These are phyloP conservation scores for Watersipora subatra DNA, from an alignment of 1,140 invertebrate species.

Conservation along the genomic window DNA sequence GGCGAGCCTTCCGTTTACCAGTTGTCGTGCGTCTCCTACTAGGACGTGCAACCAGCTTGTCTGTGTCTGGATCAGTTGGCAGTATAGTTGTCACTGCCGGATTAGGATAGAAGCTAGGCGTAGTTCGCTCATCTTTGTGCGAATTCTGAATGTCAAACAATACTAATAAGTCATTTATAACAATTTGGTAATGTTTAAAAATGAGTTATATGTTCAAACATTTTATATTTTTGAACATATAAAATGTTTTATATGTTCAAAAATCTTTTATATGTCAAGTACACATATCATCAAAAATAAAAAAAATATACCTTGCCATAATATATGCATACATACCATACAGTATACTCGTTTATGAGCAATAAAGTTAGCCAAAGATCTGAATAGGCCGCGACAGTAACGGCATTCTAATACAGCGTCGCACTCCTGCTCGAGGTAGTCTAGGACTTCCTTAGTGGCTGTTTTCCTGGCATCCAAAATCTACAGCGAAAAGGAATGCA, in stretches of 20 bases:
- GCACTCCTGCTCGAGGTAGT: constrained; percentile 60
- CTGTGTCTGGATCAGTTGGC: neutral
- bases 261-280: no score
- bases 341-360: constrained; percentile 70
- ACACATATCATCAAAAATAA: no score
- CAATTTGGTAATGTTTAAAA: no score
- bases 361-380: constrained; percentile 66
- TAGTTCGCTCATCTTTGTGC: no score
- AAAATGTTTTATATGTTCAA: no score
- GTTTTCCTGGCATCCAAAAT: constrained; percentile 25
- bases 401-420: constrained; percentile 71
- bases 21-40: neutral
- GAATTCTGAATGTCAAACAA: no score
- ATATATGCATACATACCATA: constrained; percentile 30
- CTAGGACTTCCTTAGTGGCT: constrained; percentile 43
- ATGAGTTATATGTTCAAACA: no score
- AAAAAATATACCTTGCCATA: no score
- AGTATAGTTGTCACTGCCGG: no score
- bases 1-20: neutral
- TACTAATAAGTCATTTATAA: no score
- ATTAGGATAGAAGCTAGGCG: no score
- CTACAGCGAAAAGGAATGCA: constrained; percentile 10
- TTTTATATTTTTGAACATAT: no score
- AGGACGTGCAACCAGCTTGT: neutral
- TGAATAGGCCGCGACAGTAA: constrained; percentile 66